These are phyloP conservation scores for Busseola fusca DNA, from an alignment of 2,888 invertebrate species.

Conservation along the genomic window DNA sequence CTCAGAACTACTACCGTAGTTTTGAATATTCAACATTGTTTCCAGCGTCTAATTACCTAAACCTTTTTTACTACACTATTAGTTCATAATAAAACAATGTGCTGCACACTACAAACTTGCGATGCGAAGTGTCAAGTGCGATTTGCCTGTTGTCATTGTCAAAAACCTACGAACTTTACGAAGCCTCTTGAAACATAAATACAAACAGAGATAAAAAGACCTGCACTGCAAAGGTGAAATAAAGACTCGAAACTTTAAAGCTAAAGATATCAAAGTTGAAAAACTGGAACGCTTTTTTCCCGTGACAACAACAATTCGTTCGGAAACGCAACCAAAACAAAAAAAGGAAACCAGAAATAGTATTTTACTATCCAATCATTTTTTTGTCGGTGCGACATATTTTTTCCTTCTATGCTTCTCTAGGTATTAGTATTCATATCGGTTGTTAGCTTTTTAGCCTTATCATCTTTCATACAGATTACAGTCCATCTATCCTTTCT, in stretches of 20 bases:
- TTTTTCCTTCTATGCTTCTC: neutral
- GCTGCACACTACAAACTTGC: neutral
- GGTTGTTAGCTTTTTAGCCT: neutral
- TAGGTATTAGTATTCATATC: neutral
- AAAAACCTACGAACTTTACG: neutral
- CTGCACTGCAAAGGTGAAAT: neutral
- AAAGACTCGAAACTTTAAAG: neutral
- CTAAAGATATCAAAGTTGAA: fast-evolving
- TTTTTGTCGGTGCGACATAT: neutral
- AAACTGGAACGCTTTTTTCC: constrained; percentile 1
- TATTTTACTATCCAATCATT: neutral
- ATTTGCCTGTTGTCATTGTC: neutral
- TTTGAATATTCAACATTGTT: constrained; percentile 92
- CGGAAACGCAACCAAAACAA: constrained; percentile 20
- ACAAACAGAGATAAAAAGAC: constrained; percentile 19
- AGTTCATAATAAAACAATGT: constrained; percentile 34
- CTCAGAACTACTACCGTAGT: constrained; percentile 93
- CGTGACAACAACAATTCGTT: constrained; percentile 30
- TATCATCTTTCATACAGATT: neutral
- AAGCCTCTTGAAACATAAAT: neutral
- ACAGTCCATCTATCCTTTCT: neutral
- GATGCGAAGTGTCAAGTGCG: no score
- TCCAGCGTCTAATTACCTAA: constrained; percentile 24
- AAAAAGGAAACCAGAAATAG: neutral
- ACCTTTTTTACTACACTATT: neutral